Percentiles rank a stretch among this genome's conserved stretches.
Conservation (phyloP, 1,140 invertebrate species). For the Solenopsis invicta region DNA sequence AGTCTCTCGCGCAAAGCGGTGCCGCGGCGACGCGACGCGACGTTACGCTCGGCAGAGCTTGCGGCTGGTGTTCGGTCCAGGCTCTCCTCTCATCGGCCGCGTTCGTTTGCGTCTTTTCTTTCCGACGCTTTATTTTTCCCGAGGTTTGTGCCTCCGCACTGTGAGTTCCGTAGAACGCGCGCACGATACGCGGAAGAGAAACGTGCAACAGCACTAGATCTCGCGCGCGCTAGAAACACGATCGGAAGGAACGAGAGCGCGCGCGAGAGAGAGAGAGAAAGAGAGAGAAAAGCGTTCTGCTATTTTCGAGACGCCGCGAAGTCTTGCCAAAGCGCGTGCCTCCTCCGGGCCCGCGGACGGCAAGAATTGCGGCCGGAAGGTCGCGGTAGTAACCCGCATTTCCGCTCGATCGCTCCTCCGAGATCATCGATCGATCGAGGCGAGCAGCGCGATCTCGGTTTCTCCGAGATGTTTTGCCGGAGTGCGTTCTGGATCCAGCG, state of each 20-base stretch:
- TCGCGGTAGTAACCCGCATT: conserved; percentile 36
- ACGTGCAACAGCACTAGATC: conserved; percentile 2
- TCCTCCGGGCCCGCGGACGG: conserved; percentile 23
- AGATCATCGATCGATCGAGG: conserved; percentile 35
- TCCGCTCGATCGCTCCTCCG: conserved; percentile 10
- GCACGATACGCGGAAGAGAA: not conserved
- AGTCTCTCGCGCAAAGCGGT: conserved; percentile 76
- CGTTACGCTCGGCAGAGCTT: conserved; percentile 52
- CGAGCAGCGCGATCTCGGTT: not conserved
- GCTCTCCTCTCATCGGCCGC: conserved; percentile 15
- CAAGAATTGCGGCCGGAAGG: conserved; percentile 61
- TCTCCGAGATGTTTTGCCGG: not conserved
- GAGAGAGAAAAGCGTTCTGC: conserved; percentile 63
- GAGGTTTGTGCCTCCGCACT: too few relatives aligned
- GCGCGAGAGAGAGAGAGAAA: conserved; percentile 1
- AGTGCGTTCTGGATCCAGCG: not conserved
- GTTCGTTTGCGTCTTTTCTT: not conserved
- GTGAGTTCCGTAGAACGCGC: not conserved
- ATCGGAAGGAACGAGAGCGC: conserved; percentile 17
- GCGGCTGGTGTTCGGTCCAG: conserved; percentile 71
- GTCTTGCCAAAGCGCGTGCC: conserved; percentile 71
- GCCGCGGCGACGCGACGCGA: conserved; percentile 68
- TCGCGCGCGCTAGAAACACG: conserved; percentile 28
- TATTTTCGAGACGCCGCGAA: conserved; percentile 76
- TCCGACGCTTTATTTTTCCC: too few relatives aligned